A percentile compares a stretch with the other conserved stretches of the same genome.
Conservation (phyloP, 2,797 vertebrate species). For the Eptatretus atami region DNA sequence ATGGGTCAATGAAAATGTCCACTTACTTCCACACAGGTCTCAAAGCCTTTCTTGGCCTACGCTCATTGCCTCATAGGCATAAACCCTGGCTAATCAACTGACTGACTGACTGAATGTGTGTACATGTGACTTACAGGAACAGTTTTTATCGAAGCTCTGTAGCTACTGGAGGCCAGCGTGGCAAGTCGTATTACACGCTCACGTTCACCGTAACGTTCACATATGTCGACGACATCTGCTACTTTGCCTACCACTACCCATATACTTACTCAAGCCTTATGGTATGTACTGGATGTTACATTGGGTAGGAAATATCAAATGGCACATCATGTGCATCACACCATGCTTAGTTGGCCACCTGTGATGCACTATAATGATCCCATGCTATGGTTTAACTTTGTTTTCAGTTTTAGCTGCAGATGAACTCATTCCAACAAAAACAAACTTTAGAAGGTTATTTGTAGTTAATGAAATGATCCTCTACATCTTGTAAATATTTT, state of each 20-base stretch:
- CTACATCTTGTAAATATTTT: too few species aligned
- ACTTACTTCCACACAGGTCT: not conserved
- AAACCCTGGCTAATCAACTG: not conserved
- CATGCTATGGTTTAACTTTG: not conserved
- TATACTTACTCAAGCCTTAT: conserved; percentile 82
- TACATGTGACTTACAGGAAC: conserved; percentile 23
- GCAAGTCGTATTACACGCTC: conserved; percentile 81
- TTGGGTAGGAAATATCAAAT: not conserved
- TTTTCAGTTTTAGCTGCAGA: too few species aligned
- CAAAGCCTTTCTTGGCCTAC: not conserved
- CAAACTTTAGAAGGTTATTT: too few species aligned
- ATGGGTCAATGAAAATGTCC: too few species aligned
- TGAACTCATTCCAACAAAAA: too few species aligned
- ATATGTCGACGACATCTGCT: conserved; percentile 86
- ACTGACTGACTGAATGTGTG: not conserved
- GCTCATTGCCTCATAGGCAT: not conserved
- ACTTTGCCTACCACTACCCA: conserved; percentile 92
- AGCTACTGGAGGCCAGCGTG: conserved; percentile 72
- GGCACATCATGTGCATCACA: not conserved
- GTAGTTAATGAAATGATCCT: too few species aligned
- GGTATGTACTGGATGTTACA: conserved; percentile 19
- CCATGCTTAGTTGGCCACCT: not conserved
- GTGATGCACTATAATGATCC: not conserved
- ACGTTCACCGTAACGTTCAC: conserved; percentile 61
- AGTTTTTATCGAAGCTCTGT: conserved; percentile 81